phyloP scores from a whole-genome alignment of 2,888 invertebrate species.

The Drosophila percnosoma region DNA sequence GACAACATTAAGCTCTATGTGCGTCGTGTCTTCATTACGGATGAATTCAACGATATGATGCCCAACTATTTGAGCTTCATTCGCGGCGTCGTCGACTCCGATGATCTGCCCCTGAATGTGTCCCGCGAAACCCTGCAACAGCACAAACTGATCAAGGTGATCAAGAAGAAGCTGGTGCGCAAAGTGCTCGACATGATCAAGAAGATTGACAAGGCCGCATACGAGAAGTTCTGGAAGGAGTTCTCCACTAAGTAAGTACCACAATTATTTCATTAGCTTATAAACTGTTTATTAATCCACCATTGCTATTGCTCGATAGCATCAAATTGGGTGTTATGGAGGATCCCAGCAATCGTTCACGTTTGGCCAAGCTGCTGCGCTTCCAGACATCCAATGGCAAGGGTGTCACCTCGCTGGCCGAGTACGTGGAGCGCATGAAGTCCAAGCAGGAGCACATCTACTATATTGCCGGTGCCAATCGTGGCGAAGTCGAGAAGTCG shows the following conservation, averaged over 20 bases:
- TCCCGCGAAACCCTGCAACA: constrained; percentile 99
- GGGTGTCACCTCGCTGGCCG: constrained; percentile 90
- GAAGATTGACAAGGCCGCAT: constrained; percentile 95
- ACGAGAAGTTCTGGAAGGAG: constrained; percentile 98
- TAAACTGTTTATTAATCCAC: neutral
- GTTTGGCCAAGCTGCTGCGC: constrained; percentile 96
- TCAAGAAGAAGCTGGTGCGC: constrained; percentile 98
- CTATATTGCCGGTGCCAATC: constrained; percentile 96
- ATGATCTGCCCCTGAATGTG: constrained; percentile 99
- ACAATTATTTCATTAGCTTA: neutral
- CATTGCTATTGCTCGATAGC: constrained; percentile 84
- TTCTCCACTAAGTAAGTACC: constrained; percentile 95
- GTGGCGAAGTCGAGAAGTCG: constrained; percentile 94
- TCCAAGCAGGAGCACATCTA: constrained; percentile 97
- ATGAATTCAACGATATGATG: constrained; percentile 99
- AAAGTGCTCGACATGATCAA: constrained; percentile 99
- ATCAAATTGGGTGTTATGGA: constrained; percentile 98
- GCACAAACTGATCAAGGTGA: constrained; percentile 99
- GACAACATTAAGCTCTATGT: constrained; percentile 99
- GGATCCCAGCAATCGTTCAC: constrained; percentile 97
- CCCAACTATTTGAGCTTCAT: constrained; percentile 98
- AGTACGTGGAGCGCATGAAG: constrained; percentile 98
- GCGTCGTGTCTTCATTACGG: constrained; percentile 99
- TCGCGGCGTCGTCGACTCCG: constrained; percentile 98
- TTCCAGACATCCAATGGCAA: constrained; percentile 92